phyloP scores from a whole-genome alignment of 2,797 vertebrate species.

The Labroides dimidiatus region DNA sequence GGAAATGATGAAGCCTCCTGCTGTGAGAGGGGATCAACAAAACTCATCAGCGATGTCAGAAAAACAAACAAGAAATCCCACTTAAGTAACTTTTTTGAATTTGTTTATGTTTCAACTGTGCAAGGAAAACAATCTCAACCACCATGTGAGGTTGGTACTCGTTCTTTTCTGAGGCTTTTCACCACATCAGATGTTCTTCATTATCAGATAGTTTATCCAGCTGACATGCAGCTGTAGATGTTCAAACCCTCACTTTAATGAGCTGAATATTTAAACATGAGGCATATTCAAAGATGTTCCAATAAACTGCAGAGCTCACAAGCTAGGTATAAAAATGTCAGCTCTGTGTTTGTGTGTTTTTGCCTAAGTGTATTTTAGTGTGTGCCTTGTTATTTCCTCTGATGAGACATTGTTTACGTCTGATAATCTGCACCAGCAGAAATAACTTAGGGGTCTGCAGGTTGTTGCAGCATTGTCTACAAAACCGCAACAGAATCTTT shows the following conservation, averaged over 20 bases:
- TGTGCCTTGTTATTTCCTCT: neutral
- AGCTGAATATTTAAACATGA: too few relatives aligned
- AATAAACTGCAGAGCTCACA: too few relatives aligned
- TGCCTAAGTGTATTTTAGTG: neutral
- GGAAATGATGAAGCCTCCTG: neutral
- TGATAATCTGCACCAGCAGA: slow-evolving; percentile 13
- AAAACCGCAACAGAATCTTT: slow-evolving; percentile 32
- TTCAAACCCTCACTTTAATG: neutral
- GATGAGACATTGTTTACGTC: slow-evolving; percentile 11
- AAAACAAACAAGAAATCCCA: neutral
- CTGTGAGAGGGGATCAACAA: neutral
- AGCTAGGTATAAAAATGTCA: neutral
- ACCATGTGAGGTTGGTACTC: neutral
- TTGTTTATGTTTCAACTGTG: neutral
- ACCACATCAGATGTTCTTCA: neutral
- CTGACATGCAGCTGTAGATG: neutral
- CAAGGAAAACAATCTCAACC: neutral
- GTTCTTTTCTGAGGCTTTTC: neutral
- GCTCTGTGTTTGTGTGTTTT: neutral
- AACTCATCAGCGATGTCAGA: slow-evolving; percentile 1
- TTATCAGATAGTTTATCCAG: neutral
- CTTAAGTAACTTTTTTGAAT: too few relatives aligned
- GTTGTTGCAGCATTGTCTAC: slow-evolving; percentile 10
- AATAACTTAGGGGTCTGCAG: slow-evolving; percentile 12
- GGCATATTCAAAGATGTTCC: neutral